phyloP scores from a whole-genome alignment of 2,797 vertebrate genomes.

The Selene dorsalis region DNA sequence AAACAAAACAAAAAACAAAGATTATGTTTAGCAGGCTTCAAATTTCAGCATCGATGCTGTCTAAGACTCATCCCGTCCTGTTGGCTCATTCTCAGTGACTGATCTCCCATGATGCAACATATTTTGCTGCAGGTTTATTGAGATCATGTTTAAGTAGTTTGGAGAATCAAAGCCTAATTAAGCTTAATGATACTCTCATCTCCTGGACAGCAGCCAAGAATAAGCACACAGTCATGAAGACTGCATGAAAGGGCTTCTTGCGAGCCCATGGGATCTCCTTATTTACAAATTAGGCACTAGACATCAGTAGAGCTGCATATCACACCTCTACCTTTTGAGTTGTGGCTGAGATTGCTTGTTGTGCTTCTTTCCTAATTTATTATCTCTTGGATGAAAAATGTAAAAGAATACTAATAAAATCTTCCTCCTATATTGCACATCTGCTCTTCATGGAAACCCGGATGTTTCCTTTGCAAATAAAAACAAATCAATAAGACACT shows the following conservation, averaged over 20 bases:
- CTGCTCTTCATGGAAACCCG: not conserved
- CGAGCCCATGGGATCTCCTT: conserved; percentile 27
- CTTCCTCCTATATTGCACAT: not conserved
- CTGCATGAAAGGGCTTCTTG: conserved; percentile 25
- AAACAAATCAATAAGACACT: not conserved
- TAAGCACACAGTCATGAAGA: conserved; percentile 33
- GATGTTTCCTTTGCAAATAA: not conserved
- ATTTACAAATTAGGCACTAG: conserved; percentile 33
- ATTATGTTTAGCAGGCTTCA: not conserved
- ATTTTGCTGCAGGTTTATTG: conserved; percentile 29
- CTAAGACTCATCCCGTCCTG: not conserved
- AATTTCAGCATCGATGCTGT: not conserved
- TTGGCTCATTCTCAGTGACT: not conserved
- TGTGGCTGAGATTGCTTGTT: not conserved
- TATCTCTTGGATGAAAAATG: not conserved
- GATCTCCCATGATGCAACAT: conserved; percentile 28
- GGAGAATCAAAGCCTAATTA: conserved; percentile 55
- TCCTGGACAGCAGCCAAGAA: conserved; percentile 48
- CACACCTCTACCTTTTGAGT: not conserved
- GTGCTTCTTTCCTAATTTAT: not conserved
- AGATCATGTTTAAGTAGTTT: conserved; percentile 37
- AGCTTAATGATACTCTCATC: conserved; percentile 43
- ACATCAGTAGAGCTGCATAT: conserved; percentile 6
- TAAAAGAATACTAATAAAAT: not conserved
- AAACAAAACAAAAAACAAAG: not conserved